Evolutionary conservation across 2,888 invertebrate genomes (phyloP), one percentile per base, ranked within the genome.

Genomic region (Synergus gifuensis): DNA sequence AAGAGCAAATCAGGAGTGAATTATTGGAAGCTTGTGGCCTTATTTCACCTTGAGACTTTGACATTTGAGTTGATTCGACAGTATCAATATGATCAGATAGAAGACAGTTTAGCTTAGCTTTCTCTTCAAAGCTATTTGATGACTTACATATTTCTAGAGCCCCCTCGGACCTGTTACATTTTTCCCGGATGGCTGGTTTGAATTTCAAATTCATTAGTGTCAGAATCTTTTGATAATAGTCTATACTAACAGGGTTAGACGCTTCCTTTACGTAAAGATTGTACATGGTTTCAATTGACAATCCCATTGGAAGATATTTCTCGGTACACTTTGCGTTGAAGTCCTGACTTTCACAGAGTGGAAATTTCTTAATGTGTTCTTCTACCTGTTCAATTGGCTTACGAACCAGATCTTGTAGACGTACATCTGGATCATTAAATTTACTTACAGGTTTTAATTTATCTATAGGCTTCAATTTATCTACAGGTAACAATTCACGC

Each of bases 351-450:
- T 64, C 77, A 62, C n/a, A 64, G 18, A 44, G 60, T 44, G 77
- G 77, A 46, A 77, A 77, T 63, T 77, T 77, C 18, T n/a, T n/a
- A 28, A 77, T 63, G 16, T 77, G 77, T 4, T 49, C 12, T 49
- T 69, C 46, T 22, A 16, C 46, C 49, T 69, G 14, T 69, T 9
- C n/a, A 54, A 54, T 54, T 9, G 54, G 54, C n/a, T 54, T 54
- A n/a, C 54, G 54, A n/a, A 54, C 54, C 8, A n/a, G 2, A 54
- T 54, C 54, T 54, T 54, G 54, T n/a, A 54, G 28, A 28, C 28
- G n/a, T 54, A n/a, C n/a, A n/a, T 8, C 8, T 54, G n/a, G 9
- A n/a, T 54, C n/a, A n/a, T 3, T 28, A 28, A 28, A 28, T 28
- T 28, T 28, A 28, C 28, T 3, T 28, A 28, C 28, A 3, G 28